Evolutionary conservation across 2,113 vertebrate genomes (phyloP), one percentile per base, ranked within the genome.

Genomic region (Muntiacus muntjak): DNA sequence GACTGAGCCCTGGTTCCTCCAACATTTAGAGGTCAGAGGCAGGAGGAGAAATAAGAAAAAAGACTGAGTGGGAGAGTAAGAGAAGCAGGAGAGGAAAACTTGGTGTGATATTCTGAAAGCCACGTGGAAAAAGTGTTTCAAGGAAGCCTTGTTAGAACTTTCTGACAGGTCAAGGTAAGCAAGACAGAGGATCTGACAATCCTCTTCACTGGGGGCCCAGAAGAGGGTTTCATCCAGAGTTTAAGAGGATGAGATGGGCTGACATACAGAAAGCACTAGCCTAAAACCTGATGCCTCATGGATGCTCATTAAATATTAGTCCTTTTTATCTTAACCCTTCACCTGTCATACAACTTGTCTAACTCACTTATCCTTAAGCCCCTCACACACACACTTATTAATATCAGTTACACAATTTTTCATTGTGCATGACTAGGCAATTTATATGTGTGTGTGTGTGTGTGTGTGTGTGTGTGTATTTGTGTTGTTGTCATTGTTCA

Each of bases 121-220:
- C 67, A 19, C 0, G 0, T 7, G 21, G 15, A 91, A 54, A 19
- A 36, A 58, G 30, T 6, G 21, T 55, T 43, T 28, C 40, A 45
- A 67, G 57, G 58, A 81, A 6, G 54, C n/a, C 9, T 55, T n/a
- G 47, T 14, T 52, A 7, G 33, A 64, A 7, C 14, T n/a, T 57
- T 71, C 62, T 47, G 11, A 25, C 3, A 40, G 74, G 30, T 6
- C 2, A 13, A 7, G 43, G 43, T 1, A 12, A 45, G 25, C 2
- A 0, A 28, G 57, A 12, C 12, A 12, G 1, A 25, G 26, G 19
- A 25, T 23, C 13, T 55, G 28, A 74, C 60, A 28, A 2, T 28
- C 36, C 1, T 21, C 58, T 40, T 21, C 19, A 14, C 7, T 0
- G 7, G 47, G 4, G 7, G 33, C 28, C 33, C 21, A 8, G 36